Conservation (phyloP, 2,797 vertebrate species). For the Bryconaethiops microstoma region DNA sequence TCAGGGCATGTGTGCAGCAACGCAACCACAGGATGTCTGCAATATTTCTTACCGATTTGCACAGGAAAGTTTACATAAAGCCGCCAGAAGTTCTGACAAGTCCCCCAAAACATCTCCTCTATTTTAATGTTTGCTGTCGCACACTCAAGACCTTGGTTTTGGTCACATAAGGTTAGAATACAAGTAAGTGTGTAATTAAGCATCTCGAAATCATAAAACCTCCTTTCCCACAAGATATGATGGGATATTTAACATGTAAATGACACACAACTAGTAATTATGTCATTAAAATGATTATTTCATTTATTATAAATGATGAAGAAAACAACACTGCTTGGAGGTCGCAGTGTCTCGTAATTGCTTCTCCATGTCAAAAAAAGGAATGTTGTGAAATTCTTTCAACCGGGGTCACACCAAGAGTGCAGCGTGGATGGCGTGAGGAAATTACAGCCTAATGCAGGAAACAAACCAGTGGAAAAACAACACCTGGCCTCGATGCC, state of each 20-base stretch:
- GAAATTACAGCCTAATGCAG: constrained; percentile 22
- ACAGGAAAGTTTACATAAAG: too few species aligned
- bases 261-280: not conserved
- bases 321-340: constrained; percentile 5
- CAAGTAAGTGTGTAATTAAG: not conserved
- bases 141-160: too few species aligned
- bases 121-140: not conserved
- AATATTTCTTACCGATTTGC: not conserved
- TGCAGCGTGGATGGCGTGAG: not conserved
- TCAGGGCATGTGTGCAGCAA: too few species aligned
- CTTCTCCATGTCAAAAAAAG: constrained; percentile 10
- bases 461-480: constrained; percentile 19
- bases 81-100: not conserved
- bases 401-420: not conserved
- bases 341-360: constrained; percentile 3
- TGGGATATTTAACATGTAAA: not conserved
- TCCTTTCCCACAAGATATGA: not conserved
- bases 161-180: too few species aligned
- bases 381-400: not conserved
- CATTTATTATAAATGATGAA: constrained; percentile 5
- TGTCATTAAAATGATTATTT: not conserved
- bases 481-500: constrained; percentile 7
- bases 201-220: not conserved
- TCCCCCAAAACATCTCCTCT: not conserved
- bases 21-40: not conserved